These are phyloP conservation scores for Monopis laevigella DNA, from an alignment of 2,888 invertebrate species.

Conservation along the genomic window DNA sequence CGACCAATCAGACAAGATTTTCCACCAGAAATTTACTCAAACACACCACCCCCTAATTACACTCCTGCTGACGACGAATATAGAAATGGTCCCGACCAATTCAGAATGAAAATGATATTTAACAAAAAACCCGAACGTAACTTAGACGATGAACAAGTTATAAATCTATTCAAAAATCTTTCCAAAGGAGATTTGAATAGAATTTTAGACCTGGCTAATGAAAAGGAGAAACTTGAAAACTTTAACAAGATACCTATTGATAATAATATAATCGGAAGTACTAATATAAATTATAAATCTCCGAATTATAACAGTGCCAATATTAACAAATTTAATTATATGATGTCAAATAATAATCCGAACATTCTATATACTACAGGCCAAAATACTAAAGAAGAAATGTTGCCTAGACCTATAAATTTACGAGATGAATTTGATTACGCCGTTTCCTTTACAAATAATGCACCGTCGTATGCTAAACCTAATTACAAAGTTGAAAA, in stretches of 20 bases:
- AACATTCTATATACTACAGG: conserved; percentile 22
- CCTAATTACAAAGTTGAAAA: conserved; percentile 40
- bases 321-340: neutral
- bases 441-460: conserved; percentile 37
- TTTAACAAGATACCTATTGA: neutral
- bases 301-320: neutral
- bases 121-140: conserved; percentile 36
- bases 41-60: conserved; percentile 43
- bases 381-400: conserved; percentile 29
- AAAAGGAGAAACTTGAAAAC: neutral
- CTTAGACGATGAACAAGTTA: conserved; percentile 43
- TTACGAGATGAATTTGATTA: conserved; percentile 35
- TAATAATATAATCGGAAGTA: neutral
- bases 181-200: conserved; percentile 50
- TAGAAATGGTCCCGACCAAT: too few relatives aligned
- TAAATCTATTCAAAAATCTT: conserved; percentile 43
- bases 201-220: conserved; percentile 37
- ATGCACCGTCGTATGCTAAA: conserved; percentile 35
- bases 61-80: conserved; percentile 27
- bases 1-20: conserved; percentile 24
- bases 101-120: conserved; percentile 11
- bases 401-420: conserved; percentile 39
- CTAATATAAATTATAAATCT: neutral
- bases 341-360: neutral
- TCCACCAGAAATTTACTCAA: conserved; percentile 30